Evolutionary conservation across 1,140 invertebrate species (phyloP), one percentile per base, ranked within the genome.

Genomic region (Diuraphis noxia): DNA sequence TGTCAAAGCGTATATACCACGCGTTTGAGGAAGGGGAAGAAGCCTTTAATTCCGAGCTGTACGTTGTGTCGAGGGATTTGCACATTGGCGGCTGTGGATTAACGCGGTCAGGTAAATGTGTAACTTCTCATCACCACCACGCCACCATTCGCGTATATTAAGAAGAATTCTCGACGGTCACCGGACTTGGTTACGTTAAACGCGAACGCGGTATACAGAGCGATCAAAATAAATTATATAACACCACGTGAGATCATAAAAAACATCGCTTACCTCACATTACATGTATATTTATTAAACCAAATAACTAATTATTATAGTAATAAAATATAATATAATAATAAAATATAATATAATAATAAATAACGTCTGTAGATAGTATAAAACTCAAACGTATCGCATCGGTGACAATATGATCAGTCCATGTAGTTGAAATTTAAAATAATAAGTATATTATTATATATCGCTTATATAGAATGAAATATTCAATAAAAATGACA

Each of bases 71-170:
- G n/a, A 79, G 88, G 56, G 88, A 90, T 46, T 90, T 90, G 21
- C 88, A 86, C 84, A 86, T 86, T 86, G 88, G 63, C 19, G 19
- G 40, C 63, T 23, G 41, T 43, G 88, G 72, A 43, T 90, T 90
- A 77, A 90, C 41, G 63, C 72, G 72, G 63, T 79, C 88, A 79
- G 88, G 72, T 79, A 90, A 90, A 72, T 79, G 88, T 77, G 41
- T 41, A 89, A 79, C 88, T 89, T 79, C 63, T 43, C 38, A n/a
- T 43, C 88, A 72, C 21, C 10, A 5, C 88, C 88, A 21, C n/a
- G 23, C 84, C n/a, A 5, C 34, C 38, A 25, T 41, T 23, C n/a
- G 84, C 84, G 34, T 49, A 25, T 36, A 41, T 86, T 41, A 41
- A 84, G 40, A 46, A 84, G 82, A 84, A 84, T 84, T 43, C 41